Conservation (phyloP, 2,797 vertebrate genomes). For the Linurgus olivaceus region DNA sequence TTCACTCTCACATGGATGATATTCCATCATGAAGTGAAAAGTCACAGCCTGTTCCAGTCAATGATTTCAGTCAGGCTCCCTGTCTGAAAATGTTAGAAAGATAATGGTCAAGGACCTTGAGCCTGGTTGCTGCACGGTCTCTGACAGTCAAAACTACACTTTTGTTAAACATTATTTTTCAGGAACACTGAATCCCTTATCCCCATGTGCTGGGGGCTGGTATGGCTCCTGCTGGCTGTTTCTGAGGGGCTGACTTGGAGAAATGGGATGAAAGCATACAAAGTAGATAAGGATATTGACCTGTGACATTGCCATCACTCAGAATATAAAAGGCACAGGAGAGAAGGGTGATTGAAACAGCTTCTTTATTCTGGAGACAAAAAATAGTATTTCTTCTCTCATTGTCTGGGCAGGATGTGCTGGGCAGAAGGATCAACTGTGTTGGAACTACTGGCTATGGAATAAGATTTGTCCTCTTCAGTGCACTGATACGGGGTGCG, state of each 20-base stretch:
- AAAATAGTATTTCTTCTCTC: background rate
- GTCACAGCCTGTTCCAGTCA: background rate
- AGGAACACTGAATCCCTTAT: background rate
- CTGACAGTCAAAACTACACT: background rate
- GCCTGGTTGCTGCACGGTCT: background rate
- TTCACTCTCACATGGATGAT: background rate
- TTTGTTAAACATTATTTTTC: background rate
- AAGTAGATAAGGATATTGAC: background rate
- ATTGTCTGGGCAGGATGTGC: background rate
- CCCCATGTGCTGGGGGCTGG: background rate
- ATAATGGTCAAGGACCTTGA: background rate
- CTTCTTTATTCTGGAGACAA: background rate
- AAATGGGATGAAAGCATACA: background rate
- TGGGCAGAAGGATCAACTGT: background rate
- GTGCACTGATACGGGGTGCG: background rate
- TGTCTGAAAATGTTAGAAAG: background rate
- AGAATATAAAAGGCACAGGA: background rate
- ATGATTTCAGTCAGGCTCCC: background rate
- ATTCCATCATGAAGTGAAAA: background rate
- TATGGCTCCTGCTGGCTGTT: background rate
- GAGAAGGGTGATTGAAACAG: background rate
- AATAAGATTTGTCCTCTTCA: background rate
- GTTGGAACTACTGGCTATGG: background rate
- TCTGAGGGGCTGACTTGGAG: background rate
- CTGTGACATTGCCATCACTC: background rate